Percentiles rank a stretch among this genome's conserved stretches.
Conservation (phyloP, 30 jellyfish, hydroid and myxozoan species). For the Cassiopea xamachana region DNA sequence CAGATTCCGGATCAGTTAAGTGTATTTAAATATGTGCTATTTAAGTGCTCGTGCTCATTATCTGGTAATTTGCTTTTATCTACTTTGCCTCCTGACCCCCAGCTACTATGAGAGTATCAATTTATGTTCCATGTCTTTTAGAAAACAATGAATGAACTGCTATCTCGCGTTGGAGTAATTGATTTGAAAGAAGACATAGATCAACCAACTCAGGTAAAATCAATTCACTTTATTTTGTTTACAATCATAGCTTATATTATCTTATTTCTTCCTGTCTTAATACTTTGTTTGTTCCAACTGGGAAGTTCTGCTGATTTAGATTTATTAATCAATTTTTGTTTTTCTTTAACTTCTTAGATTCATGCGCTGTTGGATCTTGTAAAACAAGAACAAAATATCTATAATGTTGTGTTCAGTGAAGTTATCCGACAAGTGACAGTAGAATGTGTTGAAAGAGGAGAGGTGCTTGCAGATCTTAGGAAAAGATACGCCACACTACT, state of each 20-base stretch:
- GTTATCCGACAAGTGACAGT: conserved; percentile 91
- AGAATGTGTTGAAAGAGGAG: conserved; percentile 93
- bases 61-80: not conserved
- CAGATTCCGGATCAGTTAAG: too few species aligned
- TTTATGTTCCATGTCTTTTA: conserved; percentile 3
- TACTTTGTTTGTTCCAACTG: too few species aligned
- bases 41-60: not conserved
- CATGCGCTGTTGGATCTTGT: conserved; percentile 76
- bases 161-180: conserved; percentile 75
- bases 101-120: not conserved
- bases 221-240: not conserved
- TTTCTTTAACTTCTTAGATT: conserved; percentile 40
- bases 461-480: conserved; percentile 81
- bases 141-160: conserved; percentile 84
- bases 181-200: conserved; percentile 18
- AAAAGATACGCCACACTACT: conserved; percentile 83
- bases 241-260: too few species aligned
- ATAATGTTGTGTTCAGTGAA: conserved; percentile 82
- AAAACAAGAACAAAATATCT: conserved; percentile 83
- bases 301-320: too few species aligned
- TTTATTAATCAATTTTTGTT: too few species aligned
- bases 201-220: conserved; percentile 62
- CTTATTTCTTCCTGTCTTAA: too few species aligned
- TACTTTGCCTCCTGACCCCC: too few species aligned
- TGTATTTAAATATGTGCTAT: too few species aligned